phyloP scores from a whole-genome alignment of 2,888 invertebrate genomes.

The Drosophila lacicola region DNA sequence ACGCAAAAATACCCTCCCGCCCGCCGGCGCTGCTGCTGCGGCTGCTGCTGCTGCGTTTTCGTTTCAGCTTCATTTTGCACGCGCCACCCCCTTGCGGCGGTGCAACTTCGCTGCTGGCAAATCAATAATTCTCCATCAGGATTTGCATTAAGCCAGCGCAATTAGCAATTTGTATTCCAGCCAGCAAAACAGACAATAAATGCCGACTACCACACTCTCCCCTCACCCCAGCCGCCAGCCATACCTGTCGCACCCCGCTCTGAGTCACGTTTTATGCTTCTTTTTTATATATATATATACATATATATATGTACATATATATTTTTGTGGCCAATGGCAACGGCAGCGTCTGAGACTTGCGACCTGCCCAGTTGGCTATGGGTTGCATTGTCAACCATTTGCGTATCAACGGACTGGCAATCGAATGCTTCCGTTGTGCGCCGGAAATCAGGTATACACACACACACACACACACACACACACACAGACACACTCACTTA shows the following conservation, averaged over 20 bases:
- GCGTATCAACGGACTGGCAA: constrained; percentile 48
- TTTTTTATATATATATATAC: neutral
- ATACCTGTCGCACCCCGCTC: constrained; percentile 3
- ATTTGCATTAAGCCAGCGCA: constrained; percentile 59
- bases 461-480: neutral
- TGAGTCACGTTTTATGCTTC: constrained; percentile 52
- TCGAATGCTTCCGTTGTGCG: constrained; percentile 70
- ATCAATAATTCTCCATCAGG: constrained; percentile 73
- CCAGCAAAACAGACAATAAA: constrained; percentile 32
- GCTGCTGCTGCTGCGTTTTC: constrained; percentile 23
- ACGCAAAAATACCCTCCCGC: neutral
- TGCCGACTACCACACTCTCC: neutral
- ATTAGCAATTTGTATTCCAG: constrained; percentile 74
- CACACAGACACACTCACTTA: constrained; percentile 7
- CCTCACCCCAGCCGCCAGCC: neutral
- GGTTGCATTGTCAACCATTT: constrained; percentile 55
- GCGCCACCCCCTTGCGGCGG: constrained; percentile 9
- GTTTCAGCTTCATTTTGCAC: constrained; percentile 62
- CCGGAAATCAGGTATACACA: constrained; percentile 75
- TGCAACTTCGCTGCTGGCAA: constrained; percentile 47
- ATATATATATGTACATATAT: constrained; percentile 5
- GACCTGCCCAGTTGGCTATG: constrained; percentile 5
- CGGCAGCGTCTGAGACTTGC: constrained; percentile 33
- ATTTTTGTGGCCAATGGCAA: constrained; percentile 19
- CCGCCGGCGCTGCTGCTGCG: neutral